Evolutionary conservation across 2,888 invertebrate genomes (phyloP).

Genomic region (Thyatira batis): DNA sequence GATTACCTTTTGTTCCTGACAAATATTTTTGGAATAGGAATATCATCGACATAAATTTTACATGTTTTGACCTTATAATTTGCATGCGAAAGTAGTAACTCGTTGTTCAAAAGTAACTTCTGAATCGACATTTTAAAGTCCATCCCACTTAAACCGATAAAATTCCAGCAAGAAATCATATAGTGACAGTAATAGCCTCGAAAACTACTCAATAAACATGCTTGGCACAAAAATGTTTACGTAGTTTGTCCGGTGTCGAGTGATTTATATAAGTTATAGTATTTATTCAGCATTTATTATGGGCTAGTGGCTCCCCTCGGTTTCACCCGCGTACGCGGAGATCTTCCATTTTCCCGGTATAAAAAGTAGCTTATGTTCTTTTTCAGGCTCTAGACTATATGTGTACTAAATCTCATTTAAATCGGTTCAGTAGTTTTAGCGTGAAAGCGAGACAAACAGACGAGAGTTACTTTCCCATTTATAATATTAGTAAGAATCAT

Average conservation of each 20-base stretch:
- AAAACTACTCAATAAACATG: conserved; percentile 7
- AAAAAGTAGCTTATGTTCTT: too few relatives aligned
- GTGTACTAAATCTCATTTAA: too few relatives aligned
- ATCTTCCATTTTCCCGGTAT: too few relatives aligned
- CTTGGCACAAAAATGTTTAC: conserved; percentile 1
- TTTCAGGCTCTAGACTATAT: too few relatives aligned
- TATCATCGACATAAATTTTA: neutral
- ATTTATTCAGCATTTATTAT: neutral
- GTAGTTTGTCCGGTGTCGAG: neutral
- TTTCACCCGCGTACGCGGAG: too few relatives aligned
- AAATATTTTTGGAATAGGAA: too few relatives aligned
- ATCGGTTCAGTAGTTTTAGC: too few relatives aligned
- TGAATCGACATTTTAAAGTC: neutral
- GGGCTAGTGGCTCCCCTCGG: too few relatives aligned
- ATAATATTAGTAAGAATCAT: too few relatives aligned
- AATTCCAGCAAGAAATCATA: neutral
- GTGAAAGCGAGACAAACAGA: too few relatives aligned
- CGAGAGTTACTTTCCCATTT: too few relatives aligned
- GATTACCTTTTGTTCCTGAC: too few relatives aligned
- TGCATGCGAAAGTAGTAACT: neutral
- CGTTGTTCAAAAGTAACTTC: neutral
- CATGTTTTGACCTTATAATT: neutral
- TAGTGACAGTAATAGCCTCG: conserved; percentile 5
- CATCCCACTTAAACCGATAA: conserved; percentile 1
- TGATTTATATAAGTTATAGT: neutral